Evolutionary conservation across 92 coral and sea anemone species (phyloP), one percentile per base, ranked within the genome.

Genomic region (Heliopora coerulea): DNA sequence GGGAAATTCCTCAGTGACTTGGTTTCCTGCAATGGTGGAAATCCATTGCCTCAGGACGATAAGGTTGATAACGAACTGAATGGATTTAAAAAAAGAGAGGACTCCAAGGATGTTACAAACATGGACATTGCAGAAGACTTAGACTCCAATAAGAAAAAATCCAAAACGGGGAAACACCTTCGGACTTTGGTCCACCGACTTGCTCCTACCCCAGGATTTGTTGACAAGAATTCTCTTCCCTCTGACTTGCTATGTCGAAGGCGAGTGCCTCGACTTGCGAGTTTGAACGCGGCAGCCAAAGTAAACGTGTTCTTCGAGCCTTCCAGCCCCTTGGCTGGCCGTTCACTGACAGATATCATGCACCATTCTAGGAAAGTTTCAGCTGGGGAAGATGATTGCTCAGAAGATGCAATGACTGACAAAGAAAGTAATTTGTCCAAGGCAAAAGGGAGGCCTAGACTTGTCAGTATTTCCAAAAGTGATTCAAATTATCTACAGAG

Each of bases 171-270:
- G 42, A 48, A 78, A 56, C 84, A 91, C 18, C 57, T 79, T 20
- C 80, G 85, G 19, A 81, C 96, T 10, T 81, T 95, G 83, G 83
- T 95, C 19, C 92, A 90, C 68, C 86, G 99, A 20, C 83, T 95
- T 72, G 93, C 96, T 30, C 89, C 99, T 30, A 88, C 99, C 17
- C 99, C 99, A 26, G 99, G 99, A 14, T 95, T 88, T 85, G 99
- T 95, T 25, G 96, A 95, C 81, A 95, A 95, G 68, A 88, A 90
- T 54, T 68, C 85, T 31, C 69, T 89, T 30, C 91, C 91, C 34
- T 52, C 80, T 0, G 95, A 90, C 44, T 83, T 82, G 24, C 79
- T 86, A 48, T 92, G 88, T 30, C 86, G 96, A 50, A 73, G 97
- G 14, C 83, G 99, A 31, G 90, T 96, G 23, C 95, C 91, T 23